Evolutionary conservation across 2,888 invertebrate species (phyloP), one percentile per base, ranked within the genome.

Genomic region (Anoplius nigerrimus): DNA sequence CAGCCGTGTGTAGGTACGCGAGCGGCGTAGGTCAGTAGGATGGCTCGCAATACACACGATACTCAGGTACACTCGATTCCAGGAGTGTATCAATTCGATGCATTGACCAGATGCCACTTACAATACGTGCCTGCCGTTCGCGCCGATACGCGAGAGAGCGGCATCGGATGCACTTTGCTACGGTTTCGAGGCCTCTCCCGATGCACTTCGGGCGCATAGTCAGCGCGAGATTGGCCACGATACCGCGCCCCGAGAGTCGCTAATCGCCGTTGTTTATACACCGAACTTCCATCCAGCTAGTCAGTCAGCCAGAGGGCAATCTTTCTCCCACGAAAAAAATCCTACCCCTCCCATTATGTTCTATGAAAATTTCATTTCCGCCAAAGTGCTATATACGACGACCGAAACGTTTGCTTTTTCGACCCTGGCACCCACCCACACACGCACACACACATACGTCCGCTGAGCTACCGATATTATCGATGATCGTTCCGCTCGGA

Each of bases 11-110:
- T 5, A 48, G 48, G 42, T 6, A 13, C 8, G 42, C 42, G 42
- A 42, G 42, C 8, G 42, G 42, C 8, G 42, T 42, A 13, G 42
- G 42, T 6, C 42, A 42, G 13, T 13, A 13, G 6, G 13, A 42
- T 42, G 42, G 16, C 48, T 48, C 18, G 48, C 16, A 48, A 18
- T 48, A 48, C 48, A 18, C 34, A 34, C 34, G 34, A 34, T 48
- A n/a, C 48, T 48, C 48, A 48, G 48, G n/a, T 18, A 48, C 48
- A 34, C 54, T 16, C 16, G 46, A 58, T 27, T 48, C 52, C 64
- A 68, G 63, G 45, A 62, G 69, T 63, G 67, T 66, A 76, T 79
- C 76, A 74, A 72, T 74, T 73, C 66, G 63, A 71, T 64, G 64
- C 62, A 69, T 43, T 13, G 65, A 67, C 66, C 76, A 74, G 65